phyloP scores from a whole-genome alignment of 1,140 invertebrate species.

The Radopholus similis region DNA sequence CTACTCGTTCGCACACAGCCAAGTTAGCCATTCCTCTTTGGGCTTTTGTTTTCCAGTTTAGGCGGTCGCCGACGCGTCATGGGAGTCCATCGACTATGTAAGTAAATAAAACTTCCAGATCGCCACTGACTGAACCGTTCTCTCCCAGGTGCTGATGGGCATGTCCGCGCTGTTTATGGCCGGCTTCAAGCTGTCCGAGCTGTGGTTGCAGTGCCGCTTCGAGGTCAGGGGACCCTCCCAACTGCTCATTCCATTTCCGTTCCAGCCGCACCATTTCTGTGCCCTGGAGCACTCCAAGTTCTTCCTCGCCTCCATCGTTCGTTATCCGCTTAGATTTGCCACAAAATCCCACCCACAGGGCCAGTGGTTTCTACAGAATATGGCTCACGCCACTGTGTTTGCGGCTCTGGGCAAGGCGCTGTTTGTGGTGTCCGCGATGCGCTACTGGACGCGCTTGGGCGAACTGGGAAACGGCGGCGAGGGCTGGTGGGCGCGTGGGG shows the following conservation, averaged over 20 bases:
- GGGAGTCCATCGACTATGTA: conserved; percentile 49
- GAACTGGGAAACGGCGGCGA: conserved; percentile 17
- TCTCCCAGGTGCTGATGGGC: conserved; percentile 26
- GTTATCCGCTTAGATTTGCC: conserved; percentile 27
- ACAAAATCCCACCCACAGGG: conserved; percentile 17
- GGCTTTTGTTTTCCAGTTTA: too few relatives aligned
- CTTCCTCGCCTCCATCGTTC: conserved; percentile 27
- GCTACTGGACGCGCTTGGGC: conserved; percentile 33
- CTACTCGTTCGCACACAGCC: conserved; percentile 35
- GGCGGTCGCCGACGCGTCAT: conserved; percentile 40
- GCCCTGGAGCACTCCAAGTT: conserved; percentile 35
- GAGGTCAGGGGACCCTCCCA: conserved; percentile 7
- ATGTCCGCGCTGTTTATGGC: conserved; percentile 29
- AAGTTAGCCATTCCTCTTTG: too few relatives aligned
- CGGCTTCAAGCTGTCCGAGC: conserved; percentile 32
- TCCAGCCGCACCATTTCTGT: conserved; percentile 18
- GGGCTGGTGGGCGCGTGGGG: neutral
- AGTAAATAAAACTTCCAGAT: conserved; percentile 6
- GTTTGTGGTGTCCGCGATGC: conserved; percentile 36
- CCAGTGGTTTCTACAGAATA: conserved; percentile 50
- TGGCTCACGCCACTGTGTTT: conserved; percentile 44
- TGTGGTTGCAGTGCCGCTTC: conserved; percentile 24
- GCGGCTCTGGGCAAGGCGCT: conserved; percentile 35
- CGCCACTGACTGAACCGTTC: neutral
- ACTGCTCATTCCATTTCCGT: neutral